Base-by-base conservation (phyloP, 1,140 invertebrate species). In the Ladona fulva region DNA sequence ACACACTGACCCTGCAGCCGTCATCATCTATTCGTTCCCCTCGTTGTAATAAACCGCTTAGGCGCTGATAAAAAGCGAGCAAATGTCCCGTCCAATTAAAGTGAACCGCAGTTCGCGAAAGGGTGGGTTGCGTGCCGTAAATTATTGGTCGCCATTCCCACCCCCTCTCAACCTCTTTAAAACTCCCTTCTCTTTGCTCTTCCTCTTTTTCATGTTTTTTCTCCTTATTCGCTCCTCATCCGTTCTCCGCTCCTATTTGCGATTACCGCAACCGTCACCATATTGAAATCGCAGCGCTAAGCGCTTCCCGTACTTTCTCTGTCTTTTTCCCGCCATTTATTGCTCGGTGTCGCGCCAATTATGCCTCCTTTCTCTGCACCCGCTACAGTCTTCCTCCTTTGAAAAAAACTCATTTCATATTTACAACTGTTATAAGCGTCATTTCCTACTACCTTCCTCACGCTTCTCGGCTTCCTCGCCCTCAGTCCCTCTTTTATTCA, bases 1-100 rank as follows among this genome's bases (percentile, higher is more conserved):
- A n/a, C n/a, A n/a, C n/a, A n/a, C n/a, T n/a, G n/a, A n/a, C 52
- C 12, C 52, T 66, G 52, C 52, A 66, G n/a, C 52, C 52, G 52
- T 66, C 52, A 66, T 66, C 52, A 66, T 66, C 52, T 66, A 66
- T 66, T 66, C 52, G 52, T 66, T 66, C 52, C 52, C 52, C 52
- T 66, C 52, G 52, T 66, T 6, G 52, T 66, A 66, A 66, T 66
- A 66, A 66, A 66, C 52, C 52, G 52, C 52, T 66, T 66, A 66
- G 52, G 52, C 52, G 52, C 52, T 66, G 52, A 66, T 66, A 66
- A 66, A 66, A 66, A 66, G 52, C 52, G 52, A 66, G n/a, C 52
- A 22, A 66, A 66, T 66, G 52, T 66, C 52, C 52, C 52, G 52
- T 66, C 52, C 52, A 66, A 66, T 66, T 66, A 66, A 66, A 66